Percentiles rank a stretch among this genome's conserved stretches.
phyloP scores from a whole-genome alignment of 2,888 invertebrate species.

The Leptinotarsa haldemani region DNA sequence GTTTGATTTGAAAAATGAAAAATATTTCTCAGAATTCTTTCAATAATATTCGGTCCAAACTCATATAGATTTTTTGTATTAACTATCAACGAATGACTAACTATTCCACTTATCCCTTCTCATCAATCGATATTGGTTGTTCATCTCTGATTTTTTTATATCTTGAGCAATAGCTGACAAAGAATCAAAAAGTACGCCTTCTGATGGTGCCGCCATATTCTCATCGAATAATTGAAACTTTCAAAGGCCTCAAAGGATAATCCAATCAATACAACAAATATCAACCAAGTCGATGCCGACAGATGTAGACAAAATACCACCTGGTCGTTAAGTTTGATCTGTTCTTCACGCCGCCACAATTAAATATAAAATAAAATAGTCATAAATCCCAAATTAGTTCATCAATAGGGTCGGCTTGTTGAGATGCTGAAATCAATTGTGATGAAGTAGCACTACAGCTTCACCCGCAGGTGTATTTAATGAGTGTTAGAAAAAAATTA shows the following conservation, averaged over 20 bases:
- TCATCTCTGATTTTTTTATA: neutral
- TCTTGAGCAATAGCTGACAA: neutral
- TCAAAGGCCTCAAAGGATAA: slow-evolving; percentile 6
- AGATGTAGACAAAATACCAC: slow-evolving; percentile 31
- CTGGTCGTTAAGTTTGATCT: slow-evolving; percentile 24
- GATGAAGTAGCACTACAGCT: neutral
- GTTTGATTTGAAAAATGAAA: too few relatives aligned
- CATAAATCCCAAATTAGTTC: slow-evolving; percentile 30
- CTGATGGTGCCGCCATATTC: neutral
- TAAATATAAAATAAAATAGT: slow-evolving; percentile 29
- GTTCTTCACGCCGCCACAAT: slow-evolving; percentile 30
- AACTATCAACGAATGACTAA: neutral
- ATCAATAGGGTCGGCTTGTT: slow-evolving; percentile 4
- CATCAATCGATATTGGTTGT: neutral
- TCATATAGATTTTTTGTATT: too few relatives aligned
- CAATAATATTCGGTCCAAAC: too few relatives aligned
- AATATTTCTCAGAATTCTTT: too few relatives aligned
- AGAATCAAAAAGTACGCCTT: neutral
- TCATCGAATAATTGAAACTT: slow-evolving; percentile 1
- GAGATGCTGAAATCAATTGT: neutral
- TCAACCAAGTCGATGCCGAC: slow-evolving; percentile 26
- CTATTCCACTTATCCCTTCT: neutral
- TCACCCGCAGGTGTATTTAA: too few relatives aligned
- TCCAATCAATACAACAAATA: slow-evolving; percentile 9
- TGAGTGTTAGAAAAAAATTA: too few relatives aligned